phyloP scores from a whole-genome alignment of 2,113 vertebrate species.

The Engraulis encrasicolus region DNA sequence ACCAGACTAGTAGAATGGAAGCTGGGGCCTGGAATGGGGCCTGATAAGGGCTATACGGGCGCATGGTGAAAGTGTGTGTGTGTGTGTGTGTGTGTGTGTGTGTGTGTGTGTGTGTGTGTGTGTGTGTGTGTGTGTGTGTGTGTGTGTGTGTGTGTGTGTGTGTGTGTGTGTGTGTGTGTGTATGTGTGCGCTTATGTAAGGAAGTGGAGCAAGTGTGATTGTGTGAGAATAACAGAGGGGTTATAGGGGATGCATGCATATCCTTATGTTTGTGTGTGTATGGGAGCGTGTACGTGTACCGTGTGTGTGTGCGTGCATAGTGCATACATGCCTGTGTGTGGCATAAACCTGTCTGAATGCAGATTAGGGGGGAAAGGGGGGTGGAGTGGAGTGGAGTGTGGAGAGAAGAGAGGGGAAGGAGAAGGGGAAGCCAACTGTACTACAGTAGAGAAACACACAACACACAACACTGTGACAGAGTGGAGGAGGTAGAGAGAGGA shows the following conservation, averaged over 20 bases:
- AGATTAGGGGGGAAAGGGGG: slow-evolving; percentile 16
- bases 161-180: slow-evolving; percentile 1
- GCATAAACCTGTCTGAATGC: slow-evolving; percentile 43
- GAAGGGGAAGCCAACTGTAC: neutral
- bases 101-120: neutral
- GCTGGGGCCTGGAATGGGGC: neutral
- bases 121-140: neutral
- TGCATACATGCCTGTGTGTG: neutral
- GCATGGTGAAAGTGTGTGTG: no score
- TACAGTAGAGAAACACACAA: neutral
- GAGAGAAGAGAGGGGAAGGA: slow-evolving; percentile 25
- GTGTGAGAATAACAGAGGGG: neutral
- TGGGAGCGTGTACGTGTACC: neutral
- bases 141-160: neutral
- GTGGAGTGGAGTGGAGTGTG: slow-evolving; percentile 32
- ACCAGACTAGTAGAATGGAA: slow-evolving; percentile 14
- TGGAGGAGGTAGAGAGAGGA: neutral
- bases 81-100: neutral
- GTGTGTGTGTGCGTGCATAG: neutral
- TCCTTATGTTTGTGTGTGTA: neutral
- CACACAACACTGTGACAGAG: slow-evolving; percentile 15
- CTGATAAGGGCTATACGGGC: neutral
- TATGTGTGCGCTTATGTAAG: neutral
- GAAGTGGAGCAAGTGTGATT: neutral
- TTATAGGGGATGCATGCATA: neutral